phyloP scores from a whole-genome alignment of 1,140 invertebrate genomes.

The Neodiprion virginianus region DNA sequence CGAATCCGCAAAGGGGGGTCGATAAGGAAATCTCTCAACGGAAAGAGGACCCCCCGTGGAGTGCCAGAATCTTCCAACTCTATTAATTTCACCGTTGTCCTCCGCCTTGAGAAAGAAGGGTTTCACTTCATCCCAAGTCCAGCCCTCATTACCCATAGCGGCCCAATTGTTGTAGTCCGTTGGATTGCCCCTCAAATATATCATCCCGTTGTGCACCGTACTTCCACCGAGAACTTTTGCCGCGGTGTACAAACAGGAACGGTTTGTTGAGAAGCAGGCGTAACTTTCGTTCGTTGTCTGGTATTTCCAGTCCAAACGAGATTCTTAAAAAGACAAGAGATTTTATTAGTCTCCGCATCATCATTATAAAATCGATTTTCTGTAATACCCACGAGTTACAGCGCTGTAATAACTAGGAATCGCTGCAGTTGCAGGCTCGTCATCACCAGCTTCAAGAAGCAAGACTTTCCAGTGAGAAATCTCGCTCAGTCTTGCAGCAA shows the following conservation, averaged over 20 bases:
- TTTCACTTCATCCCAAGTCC: constrained; percentile 68
- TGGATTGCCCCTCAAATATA: constrained; percentile 71
- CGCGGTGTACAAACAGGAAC: constrained; percentile 51
- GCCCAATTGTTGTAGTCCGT: constrained; percentile 62
- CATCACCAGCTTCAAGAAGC: constrained; percentile 67
- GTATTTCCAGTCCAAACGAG: constrained; percentile 85
- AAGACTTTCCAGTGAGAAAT: constrained; percentile 62
- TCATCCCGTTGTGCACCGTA: constrained; percentile 71
- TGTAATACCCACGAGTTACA: too few species aligned
- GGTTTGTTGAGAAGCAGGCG: constrained; percentile 73
- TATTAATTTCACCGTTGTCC: constrained; percentile 60
- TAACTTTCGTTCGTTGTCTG: constrained; percentile 83
- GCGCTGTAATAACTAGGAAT: too few species aligned
- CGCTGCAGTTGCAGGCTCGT: constrained; percentile 18
- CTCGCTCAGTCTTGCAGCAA: constrained; percentile 68
- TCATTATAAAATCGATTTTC: too few species aligned
- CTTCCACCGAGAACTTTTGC: constrained; percentile 65
- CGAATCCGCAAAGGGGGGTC: constrained; percentile 61
- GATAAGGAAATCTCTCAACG: constrained; percentile 64
- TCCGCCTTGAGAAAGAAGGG: constrained; percentile 67
- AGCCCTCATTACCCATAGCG: constrained; percentile 51
- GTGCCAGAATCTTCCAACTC: constrained; percentile 55
- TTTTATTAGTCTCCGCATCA: too few species aligned
- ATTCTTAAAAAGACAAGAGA: neutral
- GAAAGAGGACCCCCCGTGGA: constrained; percentile 58